Percentiles rank a stretch among this genome's conserved stretches.
Conservation (phyloP, 2,888 invertebrate species). For the Autographa gamma region DNA sequence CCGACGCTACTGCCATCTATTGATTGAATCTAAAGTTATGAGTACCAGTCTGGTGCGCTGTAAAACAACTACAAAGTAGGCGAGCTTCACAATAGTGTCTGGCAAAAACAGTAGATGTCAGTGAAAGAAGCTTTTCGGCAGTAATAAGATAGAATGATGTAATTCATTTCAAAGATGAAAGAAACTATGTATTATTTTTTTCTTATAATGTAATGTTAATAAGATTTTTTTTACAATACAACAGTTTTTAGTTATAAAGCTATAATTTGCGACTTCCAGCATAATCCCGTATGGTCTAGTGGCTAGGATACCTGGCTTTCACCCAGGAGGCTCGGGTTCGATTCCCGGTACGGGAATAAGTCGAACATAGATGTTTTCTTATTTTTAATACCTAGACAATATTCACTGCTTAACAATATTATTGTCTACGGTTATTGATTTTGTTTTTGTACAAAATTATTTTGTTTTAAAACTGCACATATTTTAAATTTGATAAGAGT, state of each 20-base stretch:
- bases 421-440: too few relatives aligned
- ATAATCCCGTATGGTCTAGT: constrained; percentile 90
- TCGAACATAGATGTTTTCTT: too few relatives aligned
- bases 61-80: constrained; percentile 12
- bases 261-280: rapidly evolving
- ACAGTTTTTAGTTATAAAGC: too few relatives aligned
- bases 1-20: constrained; percentile 40
- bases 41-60: constrained; percentile 28
- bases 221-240: neutral
- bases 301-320: constrained; percentile 92
- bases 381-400: too few relatives aligned
- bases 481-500: too few relatives aligned
- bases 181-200: too few relatives aligned
- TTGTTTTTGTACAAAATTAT: too few relatives aligned
- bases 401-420: too few relatives aligned
- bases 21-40: neutral
- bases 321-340: constrained; percentile 93
- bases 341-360: constrained; percentile 90
- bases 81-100: neutral
- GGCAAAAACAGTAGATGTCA: constrained; percentile 18
- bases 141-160: neutral
- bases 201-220: too few relatives aligned
- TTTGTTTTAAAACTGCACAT: too few relatives aligned
- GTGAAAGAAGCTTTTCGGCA: neutral
- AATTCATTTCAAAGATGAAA: neutral